Evolutionary conservation across 2,113 vertebrate genomes (phyloP).

Genomic region (Apteryx mantelli): DNA sequence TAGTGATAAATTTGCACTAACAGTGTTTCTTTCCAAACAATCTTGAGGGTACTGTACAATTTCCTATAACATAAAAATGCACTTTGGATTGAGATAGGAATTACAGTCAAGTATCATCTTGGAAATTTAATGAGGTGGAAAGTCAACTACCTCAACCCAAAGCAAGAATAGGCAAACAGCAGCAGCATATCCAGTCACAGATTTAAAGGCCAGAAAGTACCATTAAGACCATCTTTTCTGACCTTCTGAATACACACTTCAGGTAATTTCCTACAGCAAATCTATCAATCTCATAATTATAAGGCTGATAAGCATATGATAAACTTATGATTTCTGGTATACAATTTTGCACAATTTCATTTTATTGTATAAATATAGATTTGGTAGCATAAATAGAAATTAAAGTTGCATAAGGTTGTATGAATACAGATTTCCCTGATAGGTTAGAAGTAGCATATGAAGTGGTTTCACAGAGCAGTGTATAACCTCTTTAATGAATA

Average conservation of each 20-base stretch:
- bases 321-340: neutral
- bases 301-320: neutral
- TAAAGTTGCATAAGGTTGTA: neutral
- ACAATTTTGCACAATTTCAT: neutral
- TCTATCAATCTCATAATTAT: neutral
- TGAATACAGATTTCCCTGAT: neutral
- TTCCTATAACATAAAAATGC: neutral
- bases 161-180: neutral
- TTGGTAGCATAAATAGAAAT: neutral
- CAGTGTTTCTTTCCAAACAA: neutral
- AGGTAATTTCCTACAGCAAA: neutral
- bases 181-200: neutral
- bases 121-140: neutral
- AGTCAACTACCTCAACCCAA: neutral
- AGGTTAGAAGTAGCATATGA: neutral
- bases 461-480: neutral
- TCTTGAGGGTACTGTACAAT: neutral
- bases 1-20: neutral
- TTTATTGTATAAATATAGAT: neutral
- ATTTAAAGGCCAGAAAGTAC: neutral
- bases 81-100: neutral
- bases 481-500: neutral
- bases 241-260: neutral
- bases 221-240: neutral
- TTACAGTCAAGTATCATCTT: neutral